Conservation (phyloP, 2,888 invertebrate species). For the Lycia hirtaria region DNA sequence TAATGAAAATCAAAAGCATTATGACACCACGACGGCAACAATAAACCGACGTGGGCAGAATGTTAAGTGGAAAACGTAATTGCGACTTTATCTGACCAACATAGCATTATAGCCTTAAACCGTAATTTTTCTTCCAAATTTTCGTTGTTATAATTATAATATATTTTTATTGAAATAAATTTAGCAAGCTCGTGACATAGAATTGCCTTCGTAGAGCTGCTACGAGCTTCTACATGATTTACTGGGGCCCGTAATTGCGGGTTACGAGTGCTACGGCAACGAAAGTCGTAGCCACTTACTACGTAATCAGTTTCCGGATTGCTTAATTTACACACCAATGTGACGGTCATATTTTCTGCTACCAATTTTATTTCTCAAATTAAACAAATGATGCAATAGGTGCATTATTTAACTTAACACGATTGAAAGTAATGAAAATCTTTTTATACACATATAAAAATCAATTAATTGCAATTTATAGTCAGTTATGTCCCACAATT, state of each 20-base stretch:
- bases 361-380: slow-evolving; percentile 11
- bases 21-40: slow-evolving; percentile 41
- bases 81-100: slow-evolving; percentile 30
- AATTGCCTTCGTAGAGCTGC: slow-evolving; percentile 33
- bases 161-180: slow-evolving; percentile 28
- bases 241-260: slow-evolving; percentile 35
- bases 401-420: no score
- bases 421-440: no score
- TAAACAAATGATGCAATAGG: no score
- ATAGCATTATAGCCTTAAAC: slow-evolving; percentile 1
- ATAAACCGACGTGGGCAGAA: slow-evolving; percentile 49
- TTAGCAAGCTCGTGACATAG: slow-evolving; percentile 16
- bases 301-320: slow-evolving; percentile 31
- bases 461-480: no score
- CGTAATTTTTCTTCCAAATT: slow-evolving; percentile 15
- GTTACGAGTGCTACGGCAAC: slow-evolving; percentile 31
- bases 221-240: slow-evolving; percentile 38
- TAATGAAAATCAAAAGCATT: slow-evolving; percentile 51
- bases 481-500: no score
- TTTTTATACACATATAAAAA: no score
- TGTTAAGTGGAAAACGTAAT: slow-evolving; percentile 49
- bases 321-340: slow-evolving; percentile 30
- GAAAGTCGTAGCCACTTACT: slow-evolving; percentile 32
- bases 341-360: slow-evolving; percentile 22
- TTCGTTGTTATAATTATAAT: slow-evolving; percentile 16